Evolutionary conservation across 2,888 invertebrate genomes (phyloP), one percentile per base, ranked within the genome.

Genomic region (Polymixis lichenea): DNA sequence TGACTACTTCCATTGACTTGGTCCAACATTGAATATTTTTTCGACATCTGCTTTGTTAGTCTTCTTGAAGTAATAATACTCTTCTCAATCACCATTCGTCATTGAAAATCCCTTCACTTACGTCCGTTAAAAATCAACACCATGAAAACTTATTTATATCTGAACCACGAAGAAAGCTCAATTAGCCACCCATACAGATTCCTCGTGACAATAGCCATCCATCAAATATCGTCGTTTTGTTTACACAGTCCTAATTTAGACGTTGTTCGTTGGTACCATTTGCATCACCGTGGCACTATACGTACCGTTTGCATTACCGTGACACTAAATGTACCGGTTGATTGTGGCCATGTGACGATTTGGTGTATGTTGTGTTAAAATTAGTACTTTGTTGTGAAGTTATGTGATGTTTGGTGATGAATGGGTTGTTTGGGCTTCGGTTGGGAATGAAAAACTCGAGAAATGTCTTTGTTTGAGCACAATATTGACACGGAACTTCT

Each of bases 311-410:
- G 82, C 91, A 86, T 74, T 67, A 88, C 89, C 93, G 89, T 93
- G 89, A 78, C 89, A 89, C 84, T 91, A 88, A 93, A 93, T 91
- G 92, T 90, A 81, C 89, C 92, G 83, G 86, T 79, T 93, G 89
- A 93, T 93, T 92, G 91, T 83, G 76, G 89, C 85, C 93, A 93
- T 87, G 88, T 93, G 93, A 88, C 85, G 87, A 87, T 89, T 85
- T 83, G 25, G 55, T 46, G 38, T 64, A 75, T 43, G 65, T 75
- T 76, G 74, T 78, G 82, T 84, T 77, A 74, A 64, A 87, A 86
- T 84, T 86, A 84, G 78, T 78, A 19, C 8, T 55, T 79, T 78
- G 80, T 83, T 83, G 51, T 67, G 77, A 66, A 61, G 32, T 66
- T 55, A 56, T 66, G 66, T 69, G 61, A 78, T 72, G 25, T 71